These are phyloP conservation scores for Shargacucullia verbasci DNA, from an alignment of 2,888 invertebrate species.

Conservation along the genomic window DNA sequence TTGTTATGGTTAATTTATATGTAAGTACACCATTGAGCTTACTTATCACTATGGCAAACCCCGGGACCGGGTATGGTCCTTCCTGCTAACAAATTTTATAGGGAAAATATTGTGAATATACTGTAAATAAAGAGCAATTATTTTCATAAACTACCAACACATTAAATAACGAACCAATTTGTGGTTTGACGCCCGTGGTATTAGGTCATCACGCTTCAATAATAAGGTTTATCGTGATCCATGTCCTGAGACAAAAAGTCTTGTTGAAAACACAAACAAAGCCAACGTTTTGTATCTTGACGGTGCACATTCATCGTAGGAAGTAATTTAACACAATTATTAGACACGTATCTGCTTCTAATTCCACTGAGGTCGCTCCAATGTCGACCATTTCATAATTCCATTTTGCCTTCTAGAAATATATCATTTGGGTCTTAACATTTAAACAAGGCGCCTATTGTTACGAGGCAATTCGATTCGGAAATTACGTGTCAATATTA, in stretches of 20 bases:
- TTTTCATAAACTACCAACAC: background rate
- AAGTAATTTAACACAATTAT: slow-evolving; percentile 83
- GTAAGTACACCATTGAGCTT: background rate
- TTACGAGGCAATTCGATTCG: slow-evolving; percentile 67
- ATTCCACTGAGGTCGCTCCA: slow-evolving; percentile 78
- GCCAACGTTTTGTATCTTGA: slow-evolving; percentile 23
- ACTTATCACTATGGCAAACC: slow-evolving; percentile 13
- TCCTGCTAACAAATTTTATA: slow-evolving; percentile 5
- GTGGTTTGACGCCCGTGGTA: slow-evolving; percentile 32
- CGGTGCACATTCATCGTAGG: slow-evolving; percentile 71
- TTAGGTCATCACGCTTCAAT: slow-evolving; percentile 37
- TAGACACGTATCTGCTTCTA: slow-evolving; percentile 79
- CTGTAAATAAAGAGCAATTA: slow-evolving; percentile 8
- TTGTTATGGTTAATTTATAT: background rate
- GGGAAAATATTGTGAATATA: slow-evolving; percentile 35
- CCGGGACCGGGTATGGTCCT: background rate
- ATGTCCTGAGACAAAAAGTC: slow-evolving; percentile 20
- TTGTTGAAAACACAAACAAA: slow-evolving; percentile 14
- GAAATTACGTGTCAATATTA: slow-evolving; percentile 75
- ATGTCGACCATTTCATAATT: slow-evolving; percentile 74
- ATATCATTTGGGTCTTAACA: slow-evolving; percentile 63
- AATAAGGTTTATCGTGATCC: slow-evolving; percentile 13
- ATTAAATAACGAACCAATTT: slow-evolving; percentile 31
- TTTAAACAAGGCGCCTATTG: slow-evolving; percentile 68
- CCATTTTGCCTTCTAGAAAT: slow-evolving; percentile 65